Conservation (phyloP, 2,113 vertebrate genomes). For the Dicrurus megarhynchus region DNA sequence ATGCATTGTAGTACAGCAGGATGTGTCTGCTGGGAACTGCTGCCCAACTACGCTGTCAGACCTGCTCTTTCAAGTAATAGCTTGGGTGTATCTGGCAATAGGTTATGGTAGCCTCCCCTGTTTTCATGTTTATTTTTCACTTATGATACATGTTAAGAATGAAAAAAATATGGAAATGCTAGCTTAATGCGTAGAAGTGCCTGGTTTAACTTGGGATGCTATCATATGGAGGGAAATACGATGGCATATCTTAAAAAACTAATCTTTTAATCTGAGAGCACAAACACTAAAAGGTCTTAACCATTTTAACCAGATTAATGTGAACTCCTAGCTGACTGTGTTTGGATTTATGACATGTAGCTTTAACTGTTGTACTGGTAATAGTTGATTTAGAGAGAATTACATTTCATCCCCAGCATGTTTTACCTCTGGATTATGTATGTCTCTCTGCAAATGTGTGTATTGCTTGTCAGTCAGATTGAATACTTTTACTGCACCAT, state of each 20-base stretch:
- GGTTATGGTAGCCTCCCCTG: neutral
- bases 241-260: neutral
- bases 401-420: fast-evolving
- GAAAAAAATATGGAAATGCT: neutral
- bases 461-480: neutral
- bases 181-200: neutral
- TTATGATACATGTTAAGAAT: neutral
- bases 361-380: neutral
- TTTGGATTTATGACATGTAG: neutral
- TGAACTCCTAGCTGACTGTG: neutral
- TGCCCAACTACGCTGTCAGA: neutral
- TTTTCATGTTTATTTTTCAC: neutral
- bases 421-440: neutral
- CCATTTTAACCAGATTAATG: neutral
- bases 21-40: neutral
- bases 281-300: neutral
- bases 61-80: neutral
- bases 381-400: neutral
- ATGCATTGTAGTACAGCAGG: neutral
- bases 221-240: neutral
- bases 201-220: neutral
- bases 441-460: neutral
- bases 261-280: neutral
- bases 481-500: neutral
- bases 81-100: neutral